Base-by-base conservation (phyloP, 2,797 vertebrate species). In the Sphaeramia orbicularis region DNA sequence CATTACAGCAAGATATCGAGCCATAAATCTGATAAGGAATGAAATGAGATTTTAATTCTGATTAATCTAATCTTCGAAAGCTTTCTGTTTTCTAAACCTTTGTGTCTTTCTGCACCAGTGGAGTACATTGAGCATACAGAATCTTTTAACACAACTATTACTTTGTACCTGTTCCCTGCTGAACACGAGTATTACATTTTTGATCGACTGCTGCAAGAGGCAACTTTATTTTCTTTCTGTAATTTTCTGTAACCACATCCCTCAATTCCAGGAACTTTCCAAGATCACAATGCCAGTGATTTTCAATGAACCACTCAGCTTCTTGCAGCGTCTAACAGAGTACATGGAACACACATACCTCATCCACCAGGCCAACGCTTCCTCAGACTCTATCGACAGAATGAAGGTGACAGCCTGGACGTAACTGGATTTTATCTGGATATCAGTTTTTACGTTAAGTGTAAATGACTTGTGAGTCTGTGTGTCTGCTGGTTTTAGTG, bases 291-390 rank as follows among this genome's bases (percentile, higher is more conserved):
- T 99, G 98, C 98, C 98, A 0, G 98, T 99, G 51, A 96, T 99
- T 87, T 98, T 99, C 92, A 99, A 99, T 0, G 98, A 99, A 89
- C 98, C 98, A 0, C 91, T 99, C 81, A 99, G 98, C 89, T 99
- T 99, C 85, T 91, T 99, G 0, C 98, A 99, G 88, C 94, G 98
- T 4, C 93, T 99, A 11, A 97, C 96, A 0, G 98, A 99, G 71
- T 99, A 99, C 52, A 99, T 99, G 98, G 98, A 99, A 88, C 98
- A 99, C 68, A 98, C 96, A 0, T 97, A 98, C 92, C 97, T 99
- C 91, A 96, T 99, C 89, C 96, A 97, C 81, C 96, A 95, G 85
- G 97, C 98, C 89, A 97, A 95, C 56, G 71, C 89, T 0, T 87
- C 93, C n/a, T 79, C 95, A 11, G 95, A 97, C 85, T 94, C 97